Evolutionary conservation across 1,140 invertebrate genomes (phyloP).

Genomic region (Drosophila seguyi): DNA sequence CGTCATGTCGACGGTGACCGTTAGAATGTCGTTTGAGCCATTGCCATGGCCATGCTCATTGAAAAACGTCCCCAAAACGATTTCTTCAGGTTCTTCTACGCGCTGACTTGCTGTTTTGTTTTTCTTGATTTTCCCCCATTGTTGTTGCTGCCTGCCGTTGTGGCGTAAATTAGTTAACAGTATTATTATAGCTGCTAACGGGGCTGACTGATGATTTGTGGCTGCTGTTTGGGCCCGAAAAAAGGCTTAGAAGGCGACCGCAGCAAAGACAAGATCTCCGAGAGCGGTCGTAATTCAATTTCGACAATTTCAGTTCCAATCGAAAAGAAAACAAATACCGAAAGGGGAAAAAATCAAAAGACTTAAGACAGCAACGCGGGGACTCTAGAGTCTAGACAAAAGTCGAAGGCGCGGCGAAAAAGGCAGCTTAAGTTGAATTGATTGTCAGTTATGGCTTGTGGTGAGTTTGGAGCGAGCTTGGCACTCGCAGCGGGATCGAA

Average conservation of each 20-base stretch:
- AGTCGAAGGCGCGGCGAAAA: constrained; percentile 45
- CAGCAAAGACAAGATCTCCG: constrained; percentile 52
- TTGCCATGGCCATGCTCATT: constrained; percentile 58
- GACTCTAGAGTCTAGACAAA: constrained; percentile 57
- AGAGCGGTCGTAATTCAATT: constrained; percentile 65
- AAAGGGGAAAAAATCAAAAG: constrained; percentile 57
- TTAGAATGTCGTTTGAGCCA: constrained; percentile 58
- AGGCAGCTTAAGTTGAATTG: constrained; percentile 68
- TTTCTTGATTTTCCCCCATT: constrained; percentile 36
- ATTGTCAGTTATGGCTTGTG: constrained; percentile 75
- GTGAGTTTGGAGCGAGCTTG: constrained; percentile 34
- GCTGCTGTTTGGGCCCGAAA: constrained; percentile 38
- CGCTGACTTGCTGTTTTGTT: constrained; percentile 70
- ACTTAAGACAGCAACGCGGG: constrained; percentile 72
- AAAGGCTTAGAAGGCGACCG: constrained; percentile 50
- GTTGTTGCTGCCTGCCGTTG: constrained; percentile 33
- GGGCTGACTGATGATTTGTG: constrained; percentile 70
- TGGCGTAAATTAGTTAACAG: constrained; percentile 81
- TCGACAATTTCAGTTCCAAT: constrained; percentile 54
- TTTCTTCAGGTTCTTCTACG: constrained; percentile 32
- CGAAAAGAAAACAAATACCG: constrained; percentile 32
- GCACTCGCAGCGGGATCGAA: constrained; percentile 29
- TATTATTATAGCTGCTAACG: constrained; percentile 78
- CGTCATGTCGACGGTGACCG: constrained; percentile 48
- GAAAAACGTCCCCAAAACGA: constrained; percentile 60